These are phyloP conservation scores for Pseudococcus viburni DNA, from an alignment of 2,888 invertebrate species.

Conservation along the genomic window DNA sequence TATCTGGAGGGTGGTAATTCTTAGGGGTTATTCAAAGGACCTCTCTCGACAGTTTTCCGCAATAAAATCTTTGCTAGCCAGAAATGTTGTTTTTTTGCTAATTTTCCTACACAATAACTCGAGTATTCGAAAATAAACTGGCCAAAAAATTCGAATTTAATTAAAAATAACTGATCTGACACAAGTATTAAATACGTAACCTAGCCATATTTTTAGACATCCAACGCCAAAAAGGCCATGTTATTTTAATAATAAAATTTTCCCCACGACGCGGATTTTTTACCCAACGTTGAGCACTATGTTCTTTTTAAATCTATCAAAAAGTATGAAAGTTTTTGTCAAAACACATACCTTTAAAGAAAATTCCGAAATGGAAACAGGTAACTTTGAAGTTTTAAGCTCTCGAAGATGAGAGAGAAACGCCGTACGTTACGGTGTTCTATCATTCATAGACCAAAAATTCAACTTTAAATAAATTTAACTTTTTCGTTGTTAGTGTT, in stretches of 20 bases:
- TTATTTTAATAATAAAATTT: background rate
- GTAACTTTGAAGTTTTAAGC: conserved; percentile 37
- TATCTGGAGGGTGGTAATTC: too few relatives aligned
- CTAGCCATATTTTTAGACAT: too few relatives aligned
- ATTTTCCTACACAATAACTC: too few relatives aligned
- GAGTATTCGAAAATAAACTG: too few relatives aligned
- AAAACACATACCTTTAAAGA: conserved; percentile 30
- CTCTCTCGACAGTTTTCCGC: too few relatives aligned
- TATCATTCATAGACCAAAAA: conserved; percentile 44
- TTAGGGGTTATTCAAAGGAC: too few relatives aligned
- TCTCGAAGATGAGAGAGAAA: conserved; percentile 6
- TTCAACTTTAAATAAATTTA: conserved; percentile 49
- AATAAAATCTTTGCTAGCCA: too few relatives aligned
- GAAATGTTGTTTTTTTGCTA: too few relatives aligned
- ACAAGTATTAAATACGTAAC: too few relatives aligned
- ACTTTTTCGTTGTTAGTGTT: conserved; percentile 46
- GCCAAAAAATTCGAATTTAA: too few relatives aligned
- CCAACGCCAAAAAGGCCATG: background rate
- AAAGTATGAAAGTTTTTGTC: conserved; percentile 33
- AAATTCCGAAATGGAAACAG: conserved; percentile 3
- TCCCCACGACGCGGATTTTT: background rate
- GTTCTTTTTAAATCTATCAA: conserved; percentile 31
- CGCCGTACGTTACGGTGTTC: conserved; percentile 5
- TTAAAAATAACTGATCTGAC: too few relatives aligned
- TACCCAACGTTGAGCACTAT: background rate